Percentiles rank a stretch among this genome's conserved stretches.
Conservation (phyloP, 2,797 vertebrate species). For the Bryconaethiops microstoma region DNA sequence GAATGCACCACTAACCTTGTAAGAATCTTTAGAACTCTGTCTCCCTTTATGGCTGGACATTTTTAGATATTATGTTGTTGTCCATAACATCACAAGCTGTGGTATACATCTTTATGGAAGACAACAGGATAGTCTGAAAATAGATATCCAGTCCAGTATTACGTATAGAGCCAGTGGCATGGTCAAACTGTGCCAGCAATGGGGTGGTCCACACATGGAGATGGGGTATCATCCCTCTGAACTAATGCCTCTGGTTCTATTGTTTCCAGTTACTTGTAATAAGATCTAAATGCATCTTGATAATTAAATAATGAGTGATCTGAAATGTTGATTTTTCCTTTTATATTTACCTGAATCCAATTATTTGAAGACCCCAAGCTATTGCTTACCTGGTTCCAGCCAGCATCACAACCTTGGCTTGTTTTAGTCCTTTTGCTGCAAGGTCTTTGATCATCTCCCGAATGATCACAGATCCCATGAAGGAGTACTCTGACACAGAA, state of each 20-base stretch:
- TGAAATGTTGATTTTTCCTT: not conserved
- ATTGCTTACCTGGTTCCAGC: conserved; percentile 81
- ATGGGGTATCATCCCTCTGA: conserved; percentile 27
- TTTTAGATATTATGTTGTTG: conserved; percentile 69
- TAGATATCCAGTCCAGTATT: conserved; percentile 59
- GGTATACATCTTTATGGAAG: conserved; percentile 65
- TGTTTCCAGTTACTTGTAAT: conserved; percentile 46
- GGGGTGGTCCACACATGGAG: conserved; percentile 25
- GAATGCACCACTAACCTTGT: conserved; percentile 63
- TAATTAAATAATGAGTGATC: not conserved
- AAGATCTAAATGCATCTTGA: conserved; percentile 42
- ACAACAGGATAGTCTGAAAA: conserved; percentile 67
- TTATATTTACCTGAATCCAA: not conserved
- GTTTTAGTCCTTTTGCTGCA: conserved; percentile 81
- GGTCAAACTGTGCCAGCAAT: conserved; percentile 43
- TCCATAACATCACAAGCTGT: conserved; percentile 52
- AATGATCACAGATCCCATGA: conserved; percentile 86
- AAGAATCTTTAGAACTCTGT: conserved; percentile 59
- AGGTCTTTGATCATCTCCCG: conserved; percentile 86
- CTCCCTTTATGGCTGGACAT: conserved; percentile 53
- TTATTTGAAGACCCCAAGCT: conserved; percentile 22
- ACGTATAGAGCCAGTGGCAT: conserved; percentile 19
- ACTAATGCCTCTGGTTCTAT: conserved; percentile 38
- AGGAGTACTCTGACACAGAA: conserved; percentile 74
- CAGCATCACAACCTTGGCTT: conserved; percentile 83